Evolutionary conservation across 2,113 vertebrate species (phyloP), one percentile per base, ranked within the genome.

Genomic region (Corvus cornix): DNA sequence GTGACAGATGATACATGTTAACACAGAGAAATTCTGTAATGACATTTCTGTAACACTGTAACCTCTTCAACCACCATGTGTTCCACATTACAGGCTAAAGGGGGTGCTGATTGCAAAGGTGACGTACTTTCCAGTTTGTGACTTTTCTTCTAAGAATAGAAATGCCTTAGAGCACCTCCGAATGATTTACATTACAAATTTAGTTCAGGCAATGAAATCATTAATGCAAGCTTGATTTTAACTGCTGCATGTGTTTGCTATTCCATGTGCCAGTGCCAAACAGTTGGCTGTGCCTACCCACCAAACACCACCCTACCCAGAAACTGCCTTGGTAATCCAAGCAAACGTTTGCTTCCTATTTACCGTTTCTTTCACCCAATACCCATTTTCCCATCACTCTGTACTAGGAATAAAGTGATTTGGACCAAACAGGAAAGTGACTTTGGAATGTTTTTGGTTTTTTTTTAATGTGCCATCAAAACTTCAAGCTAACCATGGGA

Each of bases 1-100:
- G 91, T 98, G 98, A 98, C 97, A 98, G 98, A 98, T 98, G 97
- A 98, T 98, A 96, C 96, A 96, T 97, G 95, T 96, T 98, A 98
- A 98, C 97, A 97, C 69, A 94, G 95, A 96, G 93, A 97, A 97
- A 97, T 97, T 97, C 89, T 97, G 94, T 97, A 97, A 98, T 97
- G 98, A 97, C 97, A 97, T 97, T 96, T 97, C 96, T 97, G 89
- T 96, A 98, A 93, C 95, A 92, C 91, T 96, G 92, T 95, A 97
- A 97, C 97, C 97, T 98, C 97, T 96, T 97, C 97, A 97, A 91
- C 92, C 89, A 88, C 93, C 98, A 98, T 98, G 90, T 98, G 98
- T 97, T 98, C 97, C 89, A 87, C 95, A 97, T 98, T 98, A 98
- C 93, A 75, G 94, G 84, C 93, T 95, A 96, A 97, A 96, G 92